These are phyloP conservation scores for Galemys pyrenaicus DNA, from an alignment of 2,113 vertebrate genomes.

Conservation along the genomic window DNA sequence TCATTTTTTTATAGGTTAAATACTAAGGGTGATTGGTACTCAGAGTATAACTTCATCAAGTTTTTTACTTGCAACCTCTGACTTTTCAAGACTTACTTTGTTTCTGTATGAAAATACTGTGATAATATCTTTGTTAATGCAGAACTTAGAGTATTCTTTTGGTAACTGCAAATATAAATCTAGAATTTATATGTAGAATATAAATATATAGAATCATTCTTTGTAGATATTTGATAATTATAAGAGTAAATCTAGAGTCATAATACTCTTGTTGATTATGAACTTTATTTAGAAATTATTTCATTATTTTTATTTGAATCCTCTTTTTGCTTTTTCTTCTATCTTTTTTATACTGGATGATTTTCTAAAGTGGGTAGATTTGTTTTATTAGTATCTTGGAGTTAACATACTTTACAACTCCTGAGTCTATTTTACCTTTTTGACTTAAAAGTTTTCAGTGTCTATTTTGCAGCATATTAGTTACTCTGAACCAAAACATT, in stretches of 20 bases:
- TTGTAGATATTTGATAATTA: background rate
- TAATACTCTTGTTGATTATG: background rate
- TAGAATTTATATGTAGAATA: background rate
- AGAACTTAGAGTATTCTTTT: background rate
- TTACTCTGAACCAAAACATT: background rate
- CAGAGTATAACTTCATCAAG: background rate
- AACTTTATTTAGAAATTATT: conserved; percentile 26
- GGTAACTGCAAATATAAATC: background rate
- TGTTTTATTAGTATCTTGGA: background rate
- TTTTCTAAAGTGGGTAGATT: background rate
- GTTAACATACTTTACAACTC: background rate
- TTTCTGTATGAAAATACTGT: conserved; percentile 16
- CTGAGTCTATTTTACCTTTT: background rate
- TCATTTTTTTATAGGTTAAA: conserved; percentile 22
- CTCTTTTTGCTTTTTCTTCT: background rate
- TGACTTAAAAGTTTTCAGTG: background rate
- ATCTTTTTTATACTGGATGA: background rate
- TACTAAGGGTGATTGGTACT: conserved; percentile 29
- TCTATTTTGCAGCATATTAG: background rate
- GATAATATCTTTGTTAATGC: background rate
- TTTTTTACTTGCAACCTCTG: background rate
- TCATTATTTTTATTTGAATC: conserved; percentile 6
- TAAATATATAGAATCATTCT: background rate
- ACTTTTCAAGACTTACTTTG: background rate
- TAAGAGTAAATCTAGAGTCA: background rate